phyloP scores from a whole-genome alignment of 1,140 invertebrate species.

The Nylanderia fulva region DNA sequence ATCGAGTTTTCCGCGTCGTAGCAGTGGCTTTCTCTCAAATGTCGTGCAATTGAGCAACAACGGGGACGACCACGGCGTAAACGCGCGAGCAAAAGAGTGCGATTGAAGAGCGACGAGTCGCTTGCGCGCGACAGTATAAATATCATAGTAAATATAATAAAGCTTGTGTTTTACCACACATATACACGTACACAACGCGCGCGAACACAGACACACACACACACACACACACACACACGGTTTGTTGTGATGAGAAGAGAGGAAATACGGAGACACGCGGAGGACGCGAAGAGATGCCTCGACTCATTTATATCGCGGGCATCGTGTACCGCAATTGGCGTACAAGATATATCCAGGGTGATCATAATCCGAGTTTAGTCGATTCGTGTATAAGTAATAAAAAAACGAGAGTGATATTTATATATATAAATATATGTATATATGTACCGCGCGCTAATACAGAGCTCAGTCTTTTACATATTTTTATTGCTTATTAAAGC shows the following conservation, averaged over 20 bases:
- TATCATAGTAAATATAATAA: constrained; percentile 56
- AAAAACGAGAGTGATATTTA: constrained; percentile 39
- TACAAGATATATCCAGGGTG: constrained; percentile 66
- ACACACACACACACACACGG: too few relatives aligned
- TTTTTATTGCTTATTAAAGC: constrained; percentile 72
- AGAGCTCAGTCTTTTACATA: constrained; percentile 74
- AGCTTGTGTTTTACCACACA: constrained; percentile 28
- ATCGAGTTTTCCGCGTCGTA: neutral
- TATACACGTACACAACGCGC: too few relatives aligned
- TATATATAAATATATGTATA: constrained; percentile 54
- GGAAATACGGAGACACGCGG: constrained; percentile 11
- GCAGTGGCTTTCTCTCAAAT: neutral
- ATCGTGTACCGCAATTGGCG: constrained; percentile 50
- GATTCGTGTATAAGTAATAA: constrained; percentile 46
- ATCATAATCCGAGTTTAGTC: constrained; percentile 65
- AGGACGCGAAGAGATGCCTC: constrained; percentile 29
- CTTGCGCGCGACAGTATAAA: constrained; percentile 20
- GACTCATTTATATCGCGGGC: constrained; percentile 53
- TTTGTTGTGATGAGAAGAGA: constrained; percentile 21
- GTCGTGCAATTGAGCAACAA: neutral
- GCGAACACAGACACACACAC: too few relatives aligned
- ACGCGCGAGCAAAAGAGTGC: neutral
- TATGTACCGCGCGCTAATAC: constrained; percentile 29
- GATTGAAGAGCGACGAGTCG: neutral
- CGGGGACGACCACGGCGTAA: neutral